Evolutionary conservation across 1,140 invertebrate species (phyloP), one percentile per base, ranked within the genome.

Genomic region (Drosophila biarmipes): DNA sequence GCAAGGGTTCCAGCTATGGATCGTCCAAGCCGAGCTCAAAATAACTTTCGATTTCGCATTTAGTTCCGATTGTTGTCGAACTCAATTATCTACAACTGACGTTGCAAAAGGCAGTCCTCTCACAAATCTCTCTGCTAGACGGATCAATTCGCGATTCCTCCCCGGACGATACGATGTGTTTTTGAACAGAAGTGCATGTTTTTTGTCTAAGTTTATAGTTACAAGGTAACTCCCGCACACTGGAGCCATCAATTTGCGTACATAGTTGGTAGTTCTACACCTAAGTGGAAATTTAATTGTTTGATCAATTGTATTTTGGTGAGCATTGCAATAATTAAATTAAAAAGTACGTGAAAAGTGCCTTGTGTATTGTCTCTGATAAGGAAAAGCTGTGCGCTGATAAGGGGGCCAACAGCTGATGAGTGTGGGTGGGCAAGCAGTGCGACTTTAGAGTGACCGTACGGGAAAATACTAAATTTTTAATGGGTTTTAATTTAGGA

Each of bases 1-100:
- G 95, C 78, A 96, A 97, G 91, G 91, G 55, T 17, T 97, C 96
- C 12, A 96, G 95, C n/a, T 97, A 97, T 90, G 96, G 96, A 46
- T 75, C 66, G 45, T 24, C 63, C 45, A 89, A 89, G 54, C 2
- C 66, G 15, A 73, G 72, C 75, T 63, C 86, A 90, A 90, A 91
- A 52, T 90, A 86, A 90, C 24, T 87, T 52, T 62, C 17, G 67
- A 71, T 54, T 63, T 67, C 56, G 49, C 62, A 67, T 76, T 78
- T 64, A 35, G 71, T 71, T 61, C 68, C 58, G 72, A 52, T 56
- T 76, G 85, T 78, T 71, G 67, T 81, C 75, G 69, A 67, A 82
- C 76, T 78, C 58, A 68, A 76, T 74, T 80, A 82, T 72, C 62
- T 73, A 73, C 80, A 84, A 72, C 31, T 63, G 71, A 63, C 34